Conservation (phyloP, 2,888 invertebrate genomes). For the Drosophila neutralis region DNA sequence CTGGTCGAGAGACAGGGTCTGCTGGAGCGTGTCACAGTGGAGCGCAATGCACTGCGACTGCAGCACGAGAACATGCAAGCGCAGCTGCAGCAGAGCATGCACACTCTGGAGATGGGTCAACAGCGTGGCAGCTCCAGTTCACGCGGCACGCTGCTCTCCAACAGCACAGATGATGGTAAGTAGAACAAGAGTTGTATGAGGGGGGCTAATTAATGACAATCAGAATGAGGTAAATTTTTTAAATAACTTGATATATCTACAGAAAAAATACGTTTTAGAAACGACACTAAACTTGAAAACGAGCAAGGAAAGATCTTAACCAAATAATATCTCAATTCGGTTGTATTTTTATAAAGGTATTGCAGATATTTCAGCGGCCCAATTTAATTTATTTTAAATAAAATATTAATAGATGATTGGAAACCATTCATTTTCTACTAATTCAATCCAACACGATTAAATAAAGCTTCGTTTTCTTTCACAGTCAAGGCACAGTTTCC, state of each 20-base stretch:
- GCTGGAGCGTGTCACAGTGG: conserved; percentile 92
- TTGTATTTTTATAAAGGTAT: not conserved
- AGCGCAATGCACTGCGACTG: conserved; percentile 93
- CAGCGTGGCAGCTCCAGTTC: conserved; percentile 33
- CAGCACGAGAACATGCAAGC: conserved; percentile 88
- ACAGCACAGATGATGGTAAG: conserved; percentile 89
- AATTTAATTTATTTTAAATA: not conserved
- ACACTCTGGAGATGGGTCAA: conserved; percentile 72
- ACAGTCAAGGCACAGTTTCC: conserved; percentile 89
- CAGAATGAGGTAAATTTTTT: not conserved
- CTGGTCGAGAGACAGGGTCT: conserved; percentile 93
- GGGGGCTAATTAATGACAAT: not conserved
- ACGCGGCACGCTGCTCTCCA: conserved; percentile 85
- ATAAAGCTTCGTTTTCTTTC: conserved; percentile 48
- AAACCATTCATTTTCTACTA: not conserved
- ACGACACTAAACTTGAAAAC: too few species aligned
- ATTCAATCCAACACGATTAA: not conserved
- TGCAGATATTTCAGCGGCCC: not conserved
- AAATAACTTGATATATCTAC: too few species aligned
- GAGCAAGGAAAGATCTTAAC: too few species aligned
- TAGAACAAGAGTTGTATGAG: not conserved
- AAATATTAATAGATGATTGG: not conserved
- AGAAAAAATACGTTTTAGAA: too few species aligned
- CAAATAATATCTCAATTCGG: not conserved
- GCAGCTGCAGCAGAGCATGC: conserved; percentile 87